phyloP scores from a whole-genome alignment of 2,888 invertebrate species.

The Cecidostiba fungosa region DNA sequence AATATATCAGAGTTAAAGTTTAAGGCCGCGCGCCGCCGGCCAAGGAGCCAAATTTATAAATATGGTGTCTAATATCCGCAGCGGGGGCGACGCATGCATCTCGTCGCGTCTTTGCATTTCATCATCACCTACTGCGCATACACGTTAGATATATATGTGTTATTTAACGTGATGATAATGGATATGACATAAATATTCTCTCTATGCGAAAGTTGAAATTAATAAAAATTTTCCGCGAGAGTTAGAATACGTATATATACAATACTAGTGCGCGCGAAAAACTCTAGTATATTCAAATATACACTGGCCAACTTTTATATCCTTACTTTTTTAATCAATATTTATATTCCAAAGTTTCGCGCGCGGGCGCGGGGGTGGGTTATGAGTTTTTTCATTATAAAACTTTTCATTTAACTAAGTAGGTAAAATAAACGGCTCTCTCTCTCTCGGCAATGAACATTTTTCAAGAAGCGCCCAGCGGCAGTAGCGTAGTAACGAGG shows the following conservation, averaged over 20 bases:
- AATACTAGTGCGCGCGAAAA: constrained; percentile 28
- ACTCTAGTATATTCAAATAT: constrained; percentile 63
- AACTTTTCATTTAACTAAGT: constrained; percentile 66
- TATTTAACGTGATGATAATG: too few relatives aligned
- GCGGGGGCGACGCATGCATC: constrained; percentile 4
- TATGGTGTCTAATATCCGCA: constrained; percentile 72
- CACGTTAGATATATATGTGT: too few relatives aligned
- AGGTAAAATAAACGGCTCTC: constrained; percentile 63
- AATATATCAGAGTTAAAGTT: constrained; percentile 78
- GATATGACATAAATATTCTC: neutral
- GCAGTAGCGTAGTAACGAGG: constrained; percentile 23
- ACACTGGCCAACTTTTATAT: constrained; percentile 62
- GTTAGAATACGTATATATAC: neutral
- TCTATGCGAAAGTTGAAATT: constrained; percentile 47
- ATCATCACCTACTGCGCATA: neutral
- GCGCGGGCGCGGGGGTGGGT: constrained; percentile 16
- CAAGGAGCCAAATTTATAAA: constrained; percentile 74
- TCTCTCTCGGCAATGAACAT: constrained; percentile 59
- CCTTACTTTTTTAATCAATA: constrained; percentile 66
- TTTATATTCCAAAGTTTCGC: constrained; percentile 64
- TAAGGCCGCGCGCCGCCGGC: constrained; percentile 72
- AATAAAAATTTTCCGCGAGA: constrained; percentile 57
- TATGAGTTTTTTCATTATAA: constrained; percentile 66
- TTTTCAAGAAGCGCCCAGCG: constrained; percentile 63
- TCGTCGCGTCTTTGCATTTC: constrained; percentile 25